These are phyloP conservation scores for Rhipidura dahli DNA, from an alignment of 2,113 vertebrate species.

Conservation along the genomic window DNA sequence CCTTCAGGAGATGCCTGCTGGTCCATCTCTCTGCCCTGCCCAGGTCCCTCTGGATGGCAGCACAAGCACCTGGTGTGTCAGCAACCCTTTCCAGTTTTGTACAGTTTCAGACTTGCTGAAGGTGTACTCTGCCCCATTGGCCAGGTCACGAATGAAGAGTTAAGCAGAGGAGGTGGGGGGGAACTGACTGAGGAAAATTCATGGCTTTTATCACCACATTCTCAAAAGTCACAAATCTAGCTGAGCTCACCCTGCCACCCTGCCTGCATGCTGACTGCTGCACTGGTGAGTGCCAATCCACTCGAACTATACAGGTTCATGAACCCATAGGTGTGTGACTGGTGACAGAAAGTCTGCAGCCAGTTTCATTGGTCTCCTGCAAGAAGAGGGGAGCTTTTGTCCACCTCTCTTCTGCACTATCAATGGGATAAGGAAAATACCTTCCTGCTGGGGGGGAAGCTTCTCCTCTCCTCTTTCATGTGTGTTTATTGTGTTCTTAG, in stretches of 20 bases:
- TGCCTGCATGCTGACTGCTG: not conserved
- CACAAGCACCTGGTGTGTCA: not conserved
- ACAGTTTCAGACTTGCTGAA: not conserved
- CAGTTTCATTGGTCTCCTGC: not conserved
- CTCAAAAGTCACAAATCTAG: not conserved
- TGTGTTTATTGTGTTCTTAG: not conserved
- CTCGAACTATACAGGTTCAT: not conserved
- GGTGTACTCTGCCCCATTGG: not conserved
- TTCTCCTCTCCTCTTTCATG: not conserved
- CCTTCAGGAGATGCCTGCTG: not conserved
- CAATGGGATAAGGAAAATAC: not conserved
- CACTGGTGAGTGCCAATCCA: not conserved
- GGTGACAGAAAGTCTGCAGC: not conserved
- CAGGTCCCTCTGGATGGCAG: not conserved
- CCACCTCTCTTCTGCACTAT: not conserved
- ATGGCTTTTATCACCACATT: not conserved
- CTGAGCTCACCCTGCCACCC: not conserved
- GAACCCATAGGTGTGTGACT: not conserved
- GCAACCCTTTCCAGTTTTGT: not conserved
- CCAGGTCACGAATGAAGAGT: not conserved
- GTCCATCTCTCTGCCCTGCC: not conserved
- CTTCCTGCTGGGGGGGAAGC: not conserved
- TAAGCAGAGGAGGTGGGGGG: not conserved
- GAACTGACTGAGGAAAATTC: not conserved
- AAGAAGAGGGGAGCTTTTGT: not conserved